phyloP scores from a whole-genome alignment of 1,140 invertebrate genomes.

The Phymorhynchus buccinoides region DNA sequence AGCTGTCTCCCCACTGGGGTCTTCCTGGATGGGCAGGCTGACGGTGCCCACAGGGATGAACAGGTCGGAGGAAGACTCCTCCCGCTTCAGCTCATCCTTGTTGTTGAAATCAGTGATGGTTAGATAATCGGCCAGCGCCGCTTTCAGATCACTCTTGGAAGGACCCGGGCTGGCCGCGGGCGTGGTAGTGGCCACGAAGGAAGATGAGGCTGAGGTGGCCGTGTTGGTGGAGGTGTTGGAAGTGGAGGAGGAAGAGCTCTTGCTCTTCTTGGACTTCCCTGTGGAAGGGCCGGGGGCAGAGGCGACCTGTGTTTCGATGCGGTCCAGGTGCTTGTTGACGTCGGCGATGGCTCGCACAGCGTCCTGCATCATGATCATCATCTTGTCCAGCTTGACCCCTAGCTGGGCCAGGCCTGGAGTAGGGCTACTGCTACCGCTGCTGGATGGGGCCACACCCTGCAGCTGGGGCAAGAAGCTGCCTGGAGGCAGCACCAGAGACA shows the following conservation, averaged over 20 bases:
- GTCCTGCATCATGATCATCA: constrained; percentile 43
- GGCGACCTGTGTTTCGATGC: constrained; percentile 41
- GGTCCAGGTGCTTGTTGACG: constrained; percentile 43
- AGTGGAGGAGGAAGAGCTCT: constrained; percentile 13
- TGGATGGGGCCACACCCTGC: constrained; percentile 8
- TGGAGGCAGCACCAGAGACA: constrained; percentile 46
- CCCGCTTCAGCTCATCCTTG: constrained; percentile 45
- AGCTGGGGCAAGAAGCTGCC: constrained; percentile 44
- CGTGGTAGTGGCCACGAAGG: neutral
- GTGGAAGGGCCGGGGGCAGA: constrained; percentile 13
- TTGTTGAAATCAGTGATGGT: constrained; percentile 50
- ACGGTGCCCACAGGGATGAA: constrained; percentile 50
- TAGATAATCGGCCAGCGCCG: constrained; percentile 46
- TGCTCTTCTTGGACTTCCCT: constrained; percentile 30
- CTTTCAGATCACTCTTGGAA: constrained; percentile 45
- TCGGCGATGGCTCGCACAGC: constrained; percentile 37
- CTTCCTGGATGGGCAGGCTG: constrained; percentile 37
- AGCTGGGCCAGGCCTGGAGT: constrained; percentile 42
- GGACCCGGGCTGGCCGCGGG: constrained; percentile 22
- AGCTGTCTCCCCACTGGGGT: constrained; percentile 42
- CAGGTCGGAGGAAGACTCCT: constrained; percentile 48
- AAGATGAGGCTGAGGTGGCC: constrained; percentile 16
- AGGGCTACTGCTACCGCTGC: neutral
- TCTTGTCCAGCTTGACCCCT: constrained; percentile 43
- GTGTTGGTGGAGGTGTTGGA: constrained; percentile 26